phyloP scores from a whole-genome alignment of 2,797 vertebrate genomes.

The Poeciliopsis presidionis region DNA sequence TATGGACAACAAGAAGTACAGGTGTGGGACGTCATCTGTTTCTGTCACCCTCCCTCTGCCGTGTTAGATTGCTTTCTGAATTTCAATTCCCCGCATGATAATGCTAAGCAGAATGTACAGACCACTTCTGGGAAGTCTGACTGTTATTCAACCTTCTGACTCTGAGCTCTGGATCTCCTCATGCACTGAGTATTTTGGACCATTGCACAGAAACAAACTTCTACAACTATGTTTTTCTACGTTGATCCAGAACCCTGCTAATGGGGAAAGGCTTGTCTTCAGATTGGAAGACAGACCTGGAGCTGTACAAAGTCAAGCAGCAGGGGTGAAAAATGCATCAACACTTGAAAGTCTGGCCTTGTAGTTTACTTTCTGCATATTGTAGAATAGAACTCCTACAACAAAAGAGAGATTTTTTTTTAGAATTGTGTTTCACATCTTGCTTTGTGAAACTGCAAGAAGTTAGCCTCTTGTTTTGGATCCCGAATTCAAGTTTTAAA shows the following conservation, averaged over 20 bases:
- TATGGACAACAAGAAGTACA: not conserved
- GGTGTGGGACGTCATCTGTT: not conserved
- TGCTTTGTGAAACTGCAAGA: not conserved
- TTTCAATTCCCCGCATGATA: constrained; percentile 4
- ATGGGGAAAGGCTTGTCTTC: not conserved
- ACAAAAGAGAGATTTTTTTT: not conserved
- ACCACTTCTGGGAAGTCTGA: constrained; percentile 8
- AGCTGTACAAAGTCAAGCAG: not conserved
- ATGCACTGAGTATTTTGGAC: constrained; percentile 10
- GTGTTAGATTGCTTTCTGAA: not conserved
- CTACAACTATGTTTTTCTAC: not conserved
- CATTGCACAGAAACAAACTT: not conserved
- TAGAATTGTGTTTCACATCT: not conserved
- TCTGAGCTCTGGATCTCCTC: constrained; percentile 12
- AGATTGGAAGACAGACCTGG: not conserved
- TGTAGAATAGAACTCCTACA: not conserved
- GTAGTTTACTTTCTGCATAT: not conserved
- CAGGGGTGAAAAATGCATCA: not conserved
- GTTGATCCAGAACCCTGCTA: not conserved
- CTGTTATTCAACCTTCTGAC: constrained; percentile 7
- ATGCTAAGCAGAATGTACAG: not conserved
- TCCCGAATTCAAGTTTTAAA: not conserved
- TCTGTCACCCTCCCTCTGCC: not conserved
- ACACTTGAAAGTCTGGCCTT: not conserved
- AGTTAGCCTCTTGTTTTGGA: not conserved